A percentile compares a stretch with the other conserved stretches of the same genome.
Conservation (phyloP, 2,888 invertebrate species). For the Nezara viridula region DNA sequence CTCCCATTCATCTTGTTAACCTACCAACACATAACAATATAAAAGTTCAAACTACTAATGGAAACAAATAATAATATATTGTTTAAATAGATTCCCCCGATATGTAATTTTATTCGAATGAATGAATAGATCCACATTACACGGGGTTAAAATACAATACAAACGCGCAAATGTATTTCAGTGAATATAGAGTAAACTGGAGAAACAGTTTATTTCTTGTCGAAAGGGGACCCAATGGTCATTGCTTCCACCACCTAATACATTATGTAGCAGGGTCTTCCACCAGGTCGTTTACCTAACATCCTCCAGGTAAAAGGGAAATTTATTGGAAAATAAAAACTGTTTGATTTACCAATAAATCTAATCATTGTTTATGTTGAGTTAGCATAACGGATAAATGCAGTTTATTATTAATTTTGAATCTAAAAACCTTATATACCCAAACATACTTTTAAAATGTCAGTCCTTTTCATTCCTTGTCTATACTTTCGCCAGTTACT, state of each 20-base stretch:
- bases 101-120: not conserved
- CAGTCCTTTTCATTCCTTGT: no score
- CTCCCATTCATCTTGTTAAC: not conserved
- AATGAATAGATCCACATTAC: no score
- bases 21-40: not conserved
- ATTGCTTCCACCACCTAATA: not conserved
- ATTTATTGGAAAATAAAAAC: not conserved
- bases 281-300: not conserved
- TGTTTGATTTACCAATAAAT: not conserved
- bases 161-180: not conserved
- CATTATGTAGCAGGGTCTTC: not conserved
- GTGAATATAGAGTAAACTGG: not conserved
- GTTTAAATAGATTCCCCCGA: not conserved
- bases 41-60: not conserved
- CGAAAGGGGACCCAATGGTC: not conserved
- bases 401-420: no score
- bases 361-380: no score
- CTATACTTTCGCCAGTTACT: no score
- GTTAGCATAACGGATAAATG: no score
- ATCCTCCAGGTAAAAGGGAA: not conserved
- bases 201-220: not conserved
- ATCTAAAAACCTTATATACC: no score
- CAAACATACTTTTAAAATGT: no score
- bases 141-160: not conserved
- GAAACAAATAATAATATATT: not conserved